These are phyloP conservation scores for Romanomermis culicivorax DNA, from an alignment of 2,888 invertebrate species.

Conservation along the genomic window DNA sequence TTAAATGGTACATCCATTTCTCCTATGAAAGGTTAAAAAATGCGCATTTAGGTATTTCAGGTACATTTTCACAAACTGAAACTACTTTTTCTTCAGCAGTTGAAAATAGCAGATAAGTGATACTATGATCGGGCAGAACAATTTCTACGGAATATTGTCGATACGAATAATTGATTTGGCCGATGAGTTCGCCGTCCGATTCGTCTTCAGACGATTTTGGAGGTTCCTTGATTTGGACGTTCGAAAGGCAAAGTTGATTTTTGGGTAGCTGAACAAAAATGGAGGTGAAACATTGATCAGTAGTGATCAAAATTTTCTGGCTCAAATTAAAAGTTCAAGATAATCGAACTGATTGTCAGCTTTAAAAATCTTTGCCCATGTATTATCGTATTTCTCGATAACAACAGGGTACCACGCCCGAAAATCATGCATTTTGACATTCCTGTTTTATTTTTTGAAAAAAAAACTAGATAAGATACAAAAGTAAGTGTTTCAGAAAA, in stretches of 20 bases:
- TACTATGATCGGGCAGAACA: constrained; percentile 73
- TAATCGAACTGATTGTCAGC: background rate
- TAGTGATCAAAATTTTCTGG: background rate
- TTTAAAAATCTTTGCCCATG: too few relatives aligned
- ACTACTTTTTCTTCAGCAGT: constrained; percentile 86
- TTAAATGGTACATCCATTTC: constrained; percentile 44
- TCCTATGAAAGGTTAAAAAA: constrained; percentile 35
- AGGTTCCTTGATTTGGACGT: constrained; percentile 79
- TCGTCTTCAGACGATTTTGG: constrained; percentile 45
- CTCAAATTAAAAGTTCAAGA: background rate
- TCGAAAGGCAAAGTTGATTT: constrained; percentile 84
- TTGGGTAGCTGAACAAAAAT: constrained; percentile 50
- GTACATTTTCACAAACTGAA: too few relatives aligned
- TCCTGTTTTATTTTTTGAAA: too few relatives aligned
- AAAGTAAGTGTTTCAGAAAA: too few relatives aligned
- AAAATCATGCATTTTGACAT: too few relatives aligned
- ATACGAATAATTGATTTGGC: background rate
- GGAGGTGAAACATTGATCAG: background rate
- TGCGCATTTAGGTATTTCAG: too few relatives aligned
- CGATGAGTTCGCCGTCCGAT: constrained; percentile 50
- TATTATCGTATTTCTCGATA: too few relatives aligned
- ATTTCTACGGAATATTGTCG: constrained; percentile 43
- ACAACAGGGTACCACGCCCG: too few relatives aligned
- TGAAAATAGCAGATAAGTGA: constrained; percentile 74
- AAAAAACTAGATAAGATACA: too few relatives aligned